These are phyloP conservation scores for Macrophya annulata DNA, from an alignment of 2,888 invertebrate genomes.

Conservation along the genomic window DNA sequence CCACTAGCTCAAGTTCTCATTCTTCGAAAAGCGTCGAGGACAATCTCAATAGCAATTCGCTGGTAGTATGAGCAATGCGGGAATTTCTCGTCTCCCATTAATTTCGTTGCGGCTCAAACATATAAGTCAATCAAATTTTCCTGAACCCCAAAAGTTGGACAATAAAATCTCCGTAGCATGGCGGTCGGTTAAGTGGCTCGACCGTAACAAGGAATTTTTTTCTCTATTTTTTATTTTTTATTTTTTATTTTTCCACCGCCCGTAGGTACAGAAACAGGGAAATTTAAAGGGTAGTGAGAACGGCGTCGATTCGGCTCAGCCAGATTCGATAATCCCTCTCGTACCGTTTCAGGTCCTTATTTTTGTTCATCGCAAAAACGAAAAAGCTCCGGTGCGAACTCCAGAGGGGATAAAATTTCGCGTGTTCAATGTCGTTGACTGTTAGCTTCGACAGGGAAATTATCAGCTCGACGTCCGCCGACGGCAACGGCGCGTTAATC, in stretches of 20 bases:
- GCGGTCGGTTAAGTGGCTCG: constrained; percentile 40
- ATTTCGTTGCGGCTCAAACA: constrained; percentile 14
- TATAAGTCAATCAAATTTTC: constrained; percentile 24
- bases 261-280: not conserved
- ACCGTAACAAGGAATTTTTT: constrained; percentile 24
- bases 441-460: constrained; percentile 41
- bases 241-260: not conserved
- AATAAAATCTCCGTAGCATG: not conserved
- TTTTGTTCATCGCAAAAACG: constrained; percentile 15
- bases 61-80: constrained; percentile 8
- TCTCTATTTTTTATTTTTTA: not conserved
- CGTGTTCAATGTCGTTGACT: constrained; percentile 8
- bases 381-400: not conserved
- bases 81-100: constrained; percentile 37
- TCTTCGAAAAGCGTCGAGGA: not conserved
- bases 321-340: constrained; percentile 37
- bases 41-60: not conserved
- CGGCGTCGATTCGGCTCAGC: not conserved
- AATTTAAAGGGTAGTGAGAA: not conserved
- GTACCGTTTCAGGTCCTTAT: not conserved
- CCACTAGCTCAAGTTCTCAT: not conserved
- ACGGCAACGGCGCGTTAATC: constrained; percentile 21
- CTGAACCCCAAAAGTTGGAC: constrained; percentile 1
- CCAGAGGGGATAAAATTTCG: constrained; percentile 13
- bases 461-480: not conserved